Evolutionary conservation across 1,140 invertebrate species (phyloP).

Genomic region (Liolophura sinensis): DNA sequence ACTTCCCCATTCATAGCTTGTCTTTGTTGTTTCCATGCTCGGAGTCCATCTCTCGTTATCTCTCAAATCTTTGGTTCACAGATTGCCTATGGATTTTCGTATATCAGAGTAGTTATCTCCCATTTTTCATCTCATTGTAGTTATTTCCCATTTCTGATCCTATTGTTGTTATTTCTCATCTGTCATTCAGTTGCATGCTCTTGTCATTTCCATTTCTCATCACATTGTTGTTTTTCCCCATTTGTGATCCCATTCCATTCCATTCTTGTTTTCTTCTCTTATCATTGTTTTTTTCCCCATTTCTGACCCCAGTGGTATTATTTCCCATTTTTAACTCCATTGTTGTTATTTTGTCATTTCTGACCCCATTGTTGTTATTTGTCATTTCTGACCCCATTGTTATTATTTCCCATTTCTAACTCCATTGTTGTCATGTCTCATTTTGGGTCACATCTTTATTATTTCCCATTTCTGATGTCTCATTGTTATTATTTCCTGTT

Average conservation of each 20-base stretch:
- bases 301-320: neutral
- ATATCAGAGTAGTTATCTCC: too few relatives aligned
- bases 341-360: conserved; percentile 1
- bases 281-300: neutral
- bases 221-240: neutral
- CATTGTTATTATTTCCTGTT: neutral
- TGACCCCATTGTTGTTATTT: neutral
- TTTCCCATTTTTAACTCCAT: too few relatives aligned
- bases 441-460: neutral
- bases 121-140: too few relatives aligned
- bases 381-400: neutral
- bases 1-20: too few relatives aligned
- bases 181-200: too few relatives aligned
- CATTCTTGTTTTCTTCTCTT: neutral
- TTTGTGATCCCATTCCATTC: neutral
- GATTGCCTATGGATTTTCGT: too few relatives aligned
- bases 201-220: neutral
- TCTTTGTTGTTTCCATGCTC: too few relatives aligned
- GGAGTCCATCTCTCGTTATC: too few relatives aligned
- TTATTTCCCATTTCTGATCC: too few relatives aligned
- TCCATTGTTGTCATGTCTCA: neutral
- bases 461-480: neutral
- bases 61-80: too few relatives aligned
- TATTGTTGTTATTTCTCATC: too few relatives aligned
- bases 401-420: neutral